These are phyloP conservation scores for Caenorhabditis brenneri DNA, from an alignment of 1,140 invertebrate species.

Conservation along the genomic window DNA sequence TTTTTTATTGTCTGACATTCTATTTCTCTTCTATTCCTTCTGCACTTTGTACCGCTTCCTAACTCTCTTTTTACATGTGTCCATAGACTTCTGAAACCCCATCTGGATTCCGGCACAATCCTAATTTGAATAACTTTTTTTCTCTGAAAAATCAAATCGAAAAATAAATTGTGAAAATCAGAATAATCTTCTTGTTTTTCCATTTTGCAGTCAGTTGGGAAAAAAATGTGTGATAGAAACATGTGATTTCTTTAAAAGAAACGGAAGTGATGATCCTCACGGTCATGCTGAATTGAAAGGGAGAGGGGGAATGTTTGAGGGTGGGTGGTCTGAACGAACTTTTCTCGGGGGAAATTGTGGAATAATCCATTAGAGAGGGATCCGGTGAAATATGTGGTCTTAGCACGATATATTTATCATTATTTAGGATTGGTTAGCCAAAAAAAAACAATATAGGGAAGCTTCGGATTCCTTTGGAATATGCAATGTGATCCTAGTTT, in stretches of 20 bases:
- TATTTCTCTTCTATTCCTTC: not conserved
- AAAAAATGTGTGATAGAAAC: not conserved
- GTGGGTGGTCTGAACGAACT: not conserved
- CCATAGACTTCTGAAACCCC: too few relatives aligned
- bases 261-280: not conserved
- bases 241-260: not conserved
- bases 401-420: too few relatives aligned
- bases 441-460: too few relatives aligned
- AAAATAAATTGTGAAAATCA: not conserved
- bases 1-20: not conserved
- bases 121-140: too few relatives aligned
- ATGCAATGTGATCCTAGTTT: too few relatives aligned
- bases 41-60: slow-evolving; percentile 14
- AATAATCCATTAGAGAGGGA: too few relatives aligned
- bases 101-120: too few relatives aligned
- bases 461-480: too few relatives aligned
- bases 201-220: not conserved
- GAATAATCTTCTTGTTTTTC: not conserved
- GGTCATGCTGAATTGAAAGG: not conserved
- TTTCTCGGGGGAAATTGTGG: not conserved
- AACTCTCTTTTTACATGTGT: not conserved
- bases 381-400: too few relatives aligned
- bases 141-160: slow-evolving; percentile 2
- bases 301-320: too few relatives aligned
- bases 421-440: too few relatives aligned